A percentile compares a stretch with the other conserved stretches of the same genome.
phyloP scores from a whole-genome alignment of 1,140 invertebrate species.

The Ips typographus region DNA sequence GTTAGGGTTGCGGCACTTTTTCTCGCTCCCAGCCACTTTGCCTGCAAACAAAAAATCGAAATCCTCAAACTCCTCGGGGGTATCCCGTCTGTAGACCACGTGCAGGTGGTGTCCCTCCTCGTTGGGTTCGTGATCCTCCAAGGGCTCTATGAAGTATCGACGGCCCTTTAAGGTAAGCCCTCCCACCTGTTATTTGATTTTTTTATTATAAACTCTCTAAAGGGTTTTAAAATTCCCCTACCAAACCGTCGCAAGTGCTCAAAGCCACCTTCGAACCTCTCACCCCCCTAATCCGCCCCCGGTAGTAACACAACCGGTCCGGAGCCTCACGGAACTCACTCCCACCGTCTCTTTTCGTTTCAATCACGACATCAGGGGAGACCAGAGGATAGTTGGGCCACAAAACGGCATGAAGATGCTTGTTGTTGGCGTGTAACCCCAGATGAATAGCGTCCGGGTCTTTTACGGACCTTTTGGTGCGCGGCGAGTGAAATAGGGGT shows the following conservation, averaged over 20 bases:
- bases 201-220: constrained; percentile 23
- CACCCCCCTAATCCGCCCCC: constrained; percentile 51
- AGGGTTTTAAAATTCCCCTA: constrained; percentile 43
- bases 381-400: constrained; percentile 58
- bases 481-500: constrained; percentile 40
- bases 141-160: constrained; percentile 55
- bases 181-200: constrained; percentile 48
- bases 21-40: neutral
- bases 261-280: constrained; percentile 56
- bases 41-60: constrained; percentile 21
- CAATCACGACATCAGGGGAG: constrained; percentile 58
- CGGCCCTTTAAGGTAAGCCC: constrained; percentile 51
- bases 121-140: constrained; percentile 51
- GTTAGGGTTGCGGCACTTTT: neutral
- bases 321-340: constrained; percentile 31
- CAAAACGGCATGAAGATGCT: constrained; percentile 55
- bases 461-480: constrained; percentile 36
- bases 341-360: constrained; percentile 50
- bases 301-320: constrained; percentile 57
- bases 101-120: constrained; percentile 54
- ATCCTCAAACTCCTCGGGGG: constrained; percentile 30
- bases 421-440: constrained; percentile 53
- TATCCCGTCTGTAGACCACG: constrained; percentile 51
- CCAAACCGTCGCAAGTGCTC: constrained; percentile 63
- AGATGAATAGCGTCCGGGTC: constrained; percentile 53